A percentile compares a stretch with the other conserved stretches of the same genome.
These are phyloP conservation scores for Dicycla oo DNA, from an alignment of 2,888 invertebrate genomes.

Conservation along the genomic window DNA sequence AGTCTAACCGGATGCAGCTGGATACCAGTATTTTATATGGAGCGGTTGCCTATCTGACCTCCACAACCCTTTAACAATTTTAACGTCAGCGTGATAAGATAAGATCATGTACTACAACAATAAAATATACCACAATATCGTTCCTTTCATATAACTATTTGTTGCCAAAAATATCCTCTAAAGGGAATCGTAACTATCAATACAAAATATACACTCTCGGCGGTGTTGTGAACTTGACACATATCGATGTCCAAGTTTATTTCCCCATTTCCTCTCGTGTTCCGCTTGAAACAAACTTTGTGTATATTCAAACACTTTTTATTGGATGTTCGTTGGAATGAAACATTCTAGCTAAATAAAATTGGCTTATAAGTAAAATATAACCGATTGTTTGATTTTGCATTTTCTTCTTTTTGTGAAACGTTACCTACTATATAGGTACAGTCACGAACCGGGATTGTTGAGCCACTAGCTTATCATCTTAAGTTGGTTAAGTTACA, in stretches of 20 bases:
- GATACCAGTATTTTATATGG: no score
- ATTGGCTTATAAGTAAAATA: slow-evolving; percentile 5
- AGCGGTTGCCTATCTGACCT: no score
- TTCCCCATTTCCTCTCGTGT: slow-evolving; percentile 26
- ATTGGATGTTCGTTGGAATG: slow-evolving; percentile 11
- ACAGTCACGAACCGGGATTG: no score
- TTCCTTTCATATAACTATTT: slow-evolving; percentile 22
- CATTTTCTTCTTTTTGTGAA: slow-evolving; percentile 3
- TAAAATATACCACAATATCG: slow-evolving; percentile 19
- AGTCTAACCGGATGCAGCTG: no score
- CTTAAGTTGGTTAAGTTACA: no score
- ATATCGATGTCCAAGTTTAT: slow-evolving; percentile 57
- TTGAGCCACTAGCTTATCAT: no score
- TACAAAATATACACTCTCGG: slow-evolving; percentile 35
- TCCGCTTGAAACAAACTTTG: slow-evolving; percentile 45
- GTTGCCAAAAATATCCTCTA: slow-evolving; percentile 27
- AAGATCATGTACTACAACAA: slow-evolving; percentile 8
- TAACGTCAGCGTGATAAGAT: background rate
- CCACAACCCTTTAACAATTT: background rate
- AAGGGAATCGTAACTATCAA: slow-evolving; percentile 31
- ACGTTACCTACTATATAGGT: no score
- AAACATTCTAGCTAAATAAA: slow-evolving; percentile 28
- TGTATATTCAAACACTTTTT: slow-evolving; percentile 49
- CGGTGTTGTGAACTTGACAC: slow-evolving; percentile 48
- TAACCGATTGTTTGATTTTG: background rate